These are phyloP conservation scores for Spheniscus mendiculus DNA, from an alignment of 2,113 vertebrate species.

Conservation along the genomic window DNA sequence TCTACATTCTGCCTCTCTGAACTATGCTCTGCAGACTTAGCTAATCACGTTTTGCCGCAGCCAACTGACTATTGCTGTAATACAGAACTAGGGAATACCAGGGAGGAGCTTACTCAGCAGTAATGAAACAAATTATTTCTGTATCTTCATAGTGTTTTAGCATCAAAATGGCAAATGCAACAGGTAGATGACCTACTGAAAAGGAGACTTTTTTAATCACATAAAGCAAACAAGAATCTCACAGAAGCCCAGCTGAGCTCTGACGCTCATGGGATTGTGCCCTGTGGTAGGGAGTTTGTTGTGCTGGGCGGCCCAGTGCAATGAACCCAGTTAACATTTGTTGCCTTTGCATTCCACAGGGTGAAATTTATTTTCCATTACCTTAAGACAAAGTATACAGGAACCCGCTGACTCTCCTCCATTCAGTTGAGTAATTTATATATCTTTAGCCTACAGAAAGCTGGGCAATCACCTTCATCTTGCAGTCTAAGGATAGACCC, in stretches of 20 bases:
- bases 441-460: neutral
- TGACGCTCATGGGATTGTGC: fast-evolving
- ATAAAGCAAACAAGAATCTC: neutral
- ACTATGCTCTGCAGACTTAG: neutral
- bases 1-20: neutral
- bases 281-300: neutral
- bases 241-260: neutral
- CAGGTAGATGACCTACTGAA: neutral
- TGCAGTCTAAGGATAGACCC: neutral
- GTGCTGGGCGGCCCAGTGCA: neutral
- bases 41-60: neutral
- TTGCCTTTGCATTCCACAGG: neutral
- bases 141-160: neutral
- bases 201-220: neutral
- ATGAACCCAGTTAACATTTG: neutral
- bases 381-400: neutral
- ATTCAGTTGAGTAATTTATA: neutral
- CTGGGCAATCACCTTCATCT: neutral
- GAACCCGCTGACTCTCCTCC: neutral
- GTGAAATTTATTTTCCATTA: neutral
- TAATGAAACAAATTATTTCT: neutral
- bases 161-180: neutral
- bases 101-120: neutral
- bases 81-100: neutral
- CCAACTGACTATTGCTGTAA: neutral